phyloP scores from a whole-genome alignment of 2,113 vertebrate species.

The Clarias gariepinus region DNA sequence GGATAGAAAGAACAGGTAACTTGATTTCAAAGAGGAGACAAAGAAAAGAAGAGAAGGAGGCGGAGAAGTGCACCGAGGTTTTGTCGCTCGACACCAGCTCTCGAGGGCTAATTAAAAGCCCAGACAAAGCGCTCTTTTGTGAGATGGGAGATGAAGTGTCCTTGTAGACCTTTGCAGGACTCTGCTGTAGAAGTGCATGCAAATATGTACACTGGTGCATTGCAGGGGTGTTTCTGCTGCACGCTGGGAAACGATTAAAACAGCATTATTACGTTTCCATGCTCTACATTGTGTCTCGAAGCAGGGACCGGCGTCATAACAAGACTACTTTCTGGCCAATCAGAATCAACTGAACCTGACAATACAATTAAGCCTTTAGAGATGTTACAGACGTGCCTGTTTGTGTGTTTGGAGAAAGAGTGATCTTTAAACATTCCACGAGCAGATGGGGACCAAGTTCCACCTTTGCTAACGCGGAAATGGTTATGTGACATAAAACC shows the following conservation, averaged over 20 bases:
- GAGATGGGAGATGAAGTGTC: constrained; percentile 4
- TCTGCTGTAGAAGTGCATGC: neutral
- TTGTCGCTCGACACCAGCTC: neutral
- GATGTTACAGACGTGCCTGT: neutral
- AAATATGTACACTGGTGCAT: constrained; percentile 29
- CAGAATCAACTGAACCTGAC: neutral
- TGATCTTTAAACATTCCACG: neutral
- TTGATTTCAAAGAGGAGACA: constrained; percentile 47
- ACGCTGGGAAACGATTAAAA: neutral
- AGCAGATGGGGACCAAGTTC: constrained; percentile 17
- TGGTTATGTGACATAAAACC: neutral
- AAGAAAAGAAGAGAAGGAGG: constrained; percentile 21
- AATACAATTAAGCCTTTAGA: neutral
- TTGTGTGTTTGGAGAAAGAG: neutral
- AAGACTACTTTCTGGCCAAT: neutral
- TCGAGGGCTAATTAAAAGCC: neutral
- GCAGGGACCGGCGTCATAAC: neutral
- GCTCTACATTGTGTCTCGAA: neutral
- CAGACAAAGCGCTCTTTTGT: constrained; percentile 22
- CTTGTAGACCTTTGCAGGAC: constrained; percentile 6
- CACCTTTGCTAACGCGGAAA: neutral
- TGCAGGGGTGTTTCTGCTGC: neutral
- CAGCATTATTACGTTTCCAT: neutral
- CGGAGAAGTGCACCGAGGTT: constrained; percentile 9
- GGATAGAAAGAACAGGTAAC: constrained; percentile 38